These are phyloP conservation scores for Callyntrura guangdongensis DNA, from an alignment of 2,888 invertebrate genomes.

Conservation along the genomic window DNA sequence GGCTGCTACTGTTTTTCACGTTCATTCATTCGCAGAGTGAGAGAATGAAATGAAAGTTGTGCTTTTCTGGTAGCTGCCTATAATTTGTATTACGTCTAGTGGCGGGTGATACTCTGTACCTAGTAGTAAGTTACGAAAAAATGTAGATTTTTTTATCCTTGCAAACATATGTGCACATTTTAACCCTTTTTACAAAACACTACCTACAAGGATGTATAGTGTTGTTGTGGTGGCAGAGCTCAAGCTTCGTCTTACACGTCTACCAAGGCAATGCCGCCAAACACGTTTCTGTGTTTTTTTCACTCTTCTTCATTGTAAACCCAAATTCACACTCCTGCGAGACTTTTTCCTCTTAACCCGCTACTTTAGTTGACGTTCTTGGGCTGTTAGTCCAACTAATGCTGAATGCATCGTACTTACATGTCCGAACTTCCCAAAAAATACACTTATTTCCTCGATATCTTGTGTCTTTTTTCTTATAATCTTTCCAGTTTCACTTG, in stretches of 20 bases:
- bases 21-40: constrained; percentile 35
- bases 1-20: not conserved
- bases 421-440: not conserved
- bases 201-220: too few species aligned
- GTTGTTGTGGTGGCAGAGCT: too few species aligned
- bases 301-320: not conserved
- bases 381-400: not conserved
- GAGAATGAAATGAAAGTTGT: not conserved
- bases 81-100: not conserved
- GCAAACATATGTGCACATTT: constrained; percentile 26
- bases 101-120: too few species aligned
- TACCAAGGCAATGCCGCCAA: not conserved
- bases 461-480: too few species aligned
- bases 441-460: too few species aligned
- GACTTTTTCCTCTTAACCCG: constrained; percentile 25
- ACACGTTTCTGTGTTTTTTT: not conserved
- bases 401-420: not conserved
- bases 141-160: constrained; percentile 17
- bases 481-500: too few species aligned
- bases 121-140: not conserved
- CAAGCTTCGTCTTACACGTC: not conserved
- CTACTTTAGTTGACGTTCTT: constrained; percentile 7
- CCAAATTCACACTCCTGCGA: not conserved
- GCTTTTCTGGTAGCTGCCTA: not conserved
- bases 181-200: not conserved